phyloP scores from a whole-genome alignment of 2,113 vertebrate species.

The Misgurnus anguillicaudatus region DNA sequence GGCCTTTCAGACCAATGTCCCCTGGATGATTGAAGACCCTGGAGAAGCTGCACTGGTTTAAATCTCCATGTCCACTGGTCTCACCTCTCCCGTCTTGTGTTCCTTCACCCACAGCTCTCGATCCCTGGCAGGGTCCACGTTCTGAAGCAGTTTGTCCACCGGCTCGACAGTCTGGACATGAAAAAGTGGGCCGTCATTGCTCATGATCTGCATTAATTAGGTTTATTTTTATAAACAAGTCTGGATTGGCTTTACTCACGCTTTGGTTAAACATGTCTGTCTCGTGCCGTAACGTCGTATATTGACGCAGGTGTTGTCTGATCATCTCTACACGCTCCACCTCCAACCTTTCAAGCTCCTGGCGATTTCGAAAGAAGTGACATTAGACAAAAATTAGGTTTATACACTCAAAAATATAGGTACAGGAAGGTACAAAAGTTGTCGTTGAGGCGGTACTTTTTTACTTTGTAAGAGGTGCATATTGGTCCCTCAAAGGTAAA shows the following conservation, averaged over 20 bases:
- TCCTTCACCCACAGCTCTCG: slow-evolving; percentile 95
- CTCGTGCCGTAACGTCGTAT: slow-evolving; percentile 94
- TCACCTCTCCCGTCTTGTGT: slow-evolving; percentile 91
- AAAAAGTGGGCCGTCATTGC: slow-evolving; percentile 10
- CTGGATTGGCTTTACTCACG: slow-evolving; percentile 74
- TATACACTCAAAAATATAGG: too few relatives aligned
- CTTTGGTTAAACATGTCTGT: slow-evolving; percentile 99
- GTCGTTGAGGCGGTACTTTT: too few relatives aligned
- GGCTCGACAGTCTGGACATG: slow-evolving; percentile 91
- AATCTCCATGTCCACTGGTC: slow-evolving; percentile 95
- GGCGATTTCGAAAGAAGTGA: background rate
- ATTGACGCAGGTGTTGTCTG: slow-evolving; percentile 92
- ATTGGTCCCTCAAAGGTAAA: too few relatives aligned
- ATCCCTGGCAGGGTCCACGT: slow-evolving; percentile 91
- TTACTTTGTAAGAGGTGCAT: too few relatives aligned
- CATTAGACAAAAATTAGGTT: background rate
- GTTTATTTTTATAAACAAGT: background rate
- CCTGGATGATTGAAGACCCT: background rate
- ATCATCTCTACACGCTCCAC: slow-evolving; percentile 96
- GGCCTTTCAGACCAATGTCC: background rate
- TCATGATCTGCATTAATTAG: background rate
- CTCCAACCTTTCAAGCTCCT: slow-evolving; percentile 96
- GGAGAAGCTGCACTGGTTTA: slow-evolving; percentile 61
- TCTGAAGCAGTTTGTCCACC: slow-evolving; percentile 93
- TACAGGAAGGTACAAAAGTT: too few relatives aligned